phyloP scores from a whole-genome alignment of 35 echinoderm and acorn worm genomes.

The Diadema setosum region DNA sequence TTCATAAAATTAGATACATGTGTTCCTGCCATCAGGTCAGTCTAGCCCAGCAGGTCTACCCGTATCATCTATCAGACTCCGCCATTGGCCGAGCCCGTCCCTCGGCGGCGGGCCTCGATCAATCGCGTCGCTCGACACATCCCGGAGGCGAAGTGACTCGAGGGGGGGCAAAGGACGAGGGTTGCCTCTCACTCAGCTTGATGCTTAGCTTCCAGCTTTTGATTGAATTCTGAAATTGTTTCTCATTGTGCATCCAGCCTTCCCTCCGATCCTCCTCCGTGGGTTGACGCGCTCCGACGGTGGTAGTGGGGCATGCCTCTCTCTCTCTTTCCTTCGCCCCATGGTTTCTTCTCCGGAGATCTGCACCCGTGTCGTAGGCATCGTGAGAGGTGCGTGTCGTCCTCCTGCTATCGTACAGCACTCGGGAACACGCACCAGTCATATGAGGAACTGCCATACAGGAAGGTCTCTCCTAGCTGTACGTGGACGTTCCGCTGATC shows the following conservation, averaged over 20 bases:
- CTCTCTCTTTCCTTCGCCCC: too few relatives aligned
- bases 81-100: neutral
- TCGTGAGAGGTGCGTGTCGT: too few relatives aligned
- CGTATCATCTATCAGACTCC: neutral
- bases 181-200: neutral
- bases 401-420: too few relatives aligned
- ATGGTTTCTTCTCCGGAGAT: too few relatives aligned
- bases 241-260: neutral
- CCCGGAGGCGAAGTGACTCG: neutral
- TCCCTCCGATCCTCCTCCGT: neutral
- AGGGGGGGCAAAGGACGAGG: neutral
- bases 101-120: neutral
- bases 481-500: too few relatives aligned
- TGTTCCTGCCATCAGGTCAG: neutral
- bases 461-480: too few relatives aligned
- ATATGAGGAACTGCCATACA: too few relatives aligned
- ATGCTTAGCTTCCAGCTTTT: neutral
- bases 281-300: neutral
- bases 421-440: too few relatives aligned
- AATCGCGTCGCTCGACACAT: neutral
- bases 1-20: conserved; percentile 16
- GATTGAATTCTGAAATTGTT: conserved; percentile 15
- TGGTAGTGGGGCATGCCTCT: too few relatives aligned
- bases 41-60: neutral
- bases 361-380: too few relatives aligned